phyloP scores from a whole-genome alignment of 2,113 vertebrate species.

The Chaetops frenatus region DNA sequence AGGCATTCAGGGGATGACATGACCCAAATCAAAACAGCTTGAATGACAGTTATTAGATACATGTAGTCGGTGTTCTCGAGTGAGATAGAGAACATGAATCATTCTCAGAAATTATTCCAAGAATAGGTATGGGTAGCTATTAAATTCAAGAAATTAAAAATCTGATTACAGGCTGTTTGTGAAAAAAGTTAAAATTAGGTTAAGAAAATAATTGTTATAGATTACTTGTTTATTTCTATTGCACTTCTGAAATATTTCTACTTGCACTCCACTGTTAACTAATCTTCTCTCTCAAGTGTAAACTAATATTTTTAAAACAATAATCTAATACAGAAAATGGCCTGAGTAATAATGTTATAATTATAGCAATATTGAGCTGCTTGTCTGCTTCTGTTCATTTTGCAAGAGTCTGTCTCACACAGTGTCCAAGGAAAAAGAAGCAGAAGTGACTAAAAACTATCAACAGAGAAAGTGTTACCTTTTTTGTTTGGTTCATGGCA shows the following conservation, averaged over 20 bases:
- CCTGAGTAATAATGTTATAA: not conserved
- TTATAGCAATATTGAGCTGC: not conserved
- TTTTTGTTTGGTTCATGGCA: not conserved
- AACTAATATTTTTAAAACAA: not conserved
- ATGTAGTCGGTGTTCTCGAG: not conserved
- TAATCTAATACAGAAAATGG: conserved; percentile 7
- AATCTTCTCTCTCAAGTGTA: not conserved
- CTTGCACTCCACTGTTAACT: not conserved
- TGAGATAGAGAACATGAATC: not conserved
- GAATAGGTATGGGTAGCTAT: not conserved
- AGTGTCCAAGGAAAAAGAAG: not conserved
- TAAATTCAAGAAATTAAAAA: not conserved
- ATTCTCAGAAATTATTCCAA: not conserved
- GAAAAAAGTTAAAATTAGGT: not conserved
- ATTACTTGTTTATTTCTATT: not conserved
- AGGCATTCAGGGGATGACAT: not conserved
- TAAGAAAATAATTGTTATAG: not conserved
- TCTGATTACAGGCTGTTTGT: not conserved
- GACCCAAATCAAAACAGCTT: not conserved
- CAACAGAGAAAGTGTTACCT: not conserved
- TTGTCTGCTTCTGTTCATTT: not conserved
- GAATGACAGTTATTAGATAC: not conserved
- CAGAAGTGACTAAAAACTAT: not conserved
- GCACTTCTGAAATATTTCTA: not conserved
- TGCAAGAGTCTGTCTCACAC: not conserved